Percentiles rank a stretch among this genome's conserved stretches.
These are phyloP conservation scores for Tortrix viridana DNA, from an alignment of 2,888 invertebrate species.

Conservation along the genomic window DNA sequence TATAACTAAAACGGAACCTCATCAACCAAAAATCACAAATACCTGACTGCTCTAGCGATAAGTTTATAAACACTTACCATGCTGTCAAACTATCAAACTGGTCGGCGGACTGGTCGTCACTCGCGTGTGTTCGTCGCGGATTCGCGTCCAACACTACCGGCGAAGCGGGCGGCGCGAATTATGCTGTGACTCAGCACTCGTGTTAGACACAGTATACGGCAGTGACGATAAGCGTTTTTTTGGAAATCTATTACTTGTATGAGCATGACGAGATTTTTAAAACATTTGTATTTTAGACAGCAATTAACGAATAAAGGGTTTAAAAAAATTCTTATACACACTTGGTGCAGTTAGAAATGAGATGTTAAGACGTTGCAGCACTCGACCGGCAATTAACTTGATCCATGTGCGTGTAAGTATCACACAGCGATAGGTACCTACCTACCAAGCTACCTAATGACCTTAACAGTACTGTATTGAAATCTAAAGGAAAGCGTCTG, in stretches of 20 bases:
- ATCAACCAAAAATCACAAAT: neutral
- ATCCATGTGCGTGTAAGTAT: no score
- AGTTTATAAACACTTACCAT: slow-evolving; percentile 62
- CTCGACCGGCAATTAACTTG: no score
- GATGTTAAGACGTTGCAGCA: no score
- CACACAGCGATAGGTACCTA: no score
- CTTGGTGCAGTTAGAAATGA: no score
- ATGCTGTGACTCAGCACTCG: slow-evolving; percentile 30
- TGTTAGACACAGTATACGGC: slow-evolving; percentile 12
- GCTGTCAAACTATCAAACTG: slow-evolving; percentile 39
- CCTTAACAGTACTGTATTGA: neutral
- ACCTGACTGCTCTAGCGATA: slow-evolving; percentile 10
- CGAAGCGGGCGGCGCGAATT: slow-evolving; percentile 38
- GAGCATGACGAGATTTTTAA: no score
- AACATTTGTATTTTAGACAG: no score
- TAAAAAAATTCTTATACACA: no score
- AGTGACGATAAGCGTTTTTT: neutral
- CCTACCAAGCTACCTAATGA: no score
- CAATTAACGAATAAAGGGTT: no score
- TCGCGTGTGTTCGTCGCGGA: slow-evolving; percentile 45
- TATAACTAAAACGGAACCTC: neutral
- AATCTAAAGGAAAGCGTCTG: no score
- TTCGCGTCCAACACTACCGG: slow-evolving; percentile 26
- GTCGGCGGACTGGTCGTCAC: slow-evolving; percentile 1
- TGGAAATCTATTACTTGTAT: no score